Evolutionary conservation across 64 coral and sea anemone species (phyloP).

Genomic region (Platygyra sinensis): DNA sequence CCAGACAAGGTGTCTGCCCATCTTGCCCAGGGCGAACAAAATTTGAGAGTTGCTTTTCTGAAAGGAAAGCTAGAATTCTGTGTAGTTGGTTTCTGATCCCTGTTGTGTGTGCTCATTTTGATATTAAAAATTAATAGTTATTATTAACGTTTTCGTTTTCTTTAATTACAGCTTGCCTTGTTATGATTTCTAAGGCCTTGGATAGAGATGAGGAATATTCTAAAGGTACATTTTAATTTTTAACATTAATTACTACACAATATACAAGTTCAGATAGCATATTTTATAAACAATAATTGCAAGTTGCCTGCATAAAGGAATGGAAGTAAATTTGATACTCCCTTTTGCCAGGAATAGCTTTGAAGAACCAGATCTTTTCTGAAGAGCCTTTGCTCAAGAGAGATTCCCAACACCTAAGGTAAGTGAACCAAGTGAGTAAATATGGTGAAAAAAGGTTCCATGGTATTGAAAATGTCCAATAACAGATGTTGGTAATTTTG

Average conservation of each 20-base stretch:
- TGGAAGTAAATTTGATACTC: neutral
- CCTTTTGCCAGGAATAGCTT: constrained; percentile 60
- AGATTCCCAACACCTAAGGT: constrained; percentile 88
- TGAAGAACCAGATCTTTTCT: constrained; percentile 91
- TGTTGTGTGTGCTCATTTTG: too few species aligned
- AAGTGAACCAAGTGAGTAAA: neutral
- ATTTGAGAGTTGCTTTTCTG: too few species aligned
- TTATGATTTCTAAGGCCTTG: constrained; percentile 82
- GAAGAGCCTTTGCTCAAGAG: constrained; percentile 76
- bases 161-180: constrained; percentile 76
- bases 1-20: too few species aligned
- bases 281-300: neutral
- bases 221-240: constrained; percentile 62
- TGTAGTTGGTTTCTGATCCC: too few species aligned
- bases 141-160: neutral
- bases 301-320: neutral
- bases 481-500: too few species aligned
- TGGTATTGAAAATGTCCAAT: too few species aligned
- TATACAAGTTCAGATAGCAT: too few species aligned
- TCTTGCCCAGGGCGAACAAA: too few species aligned
- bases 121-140: too few species aligned
- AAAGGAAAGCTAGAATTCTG: too few species aligned
- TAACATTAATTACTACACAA: neutral
- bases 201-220: constrained; percentile 89
- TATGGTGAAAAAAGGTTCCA: too few species aligned